Conservation (phyloP, 2,888 invertebrate species). For the Tiphia femorata region DNA sequence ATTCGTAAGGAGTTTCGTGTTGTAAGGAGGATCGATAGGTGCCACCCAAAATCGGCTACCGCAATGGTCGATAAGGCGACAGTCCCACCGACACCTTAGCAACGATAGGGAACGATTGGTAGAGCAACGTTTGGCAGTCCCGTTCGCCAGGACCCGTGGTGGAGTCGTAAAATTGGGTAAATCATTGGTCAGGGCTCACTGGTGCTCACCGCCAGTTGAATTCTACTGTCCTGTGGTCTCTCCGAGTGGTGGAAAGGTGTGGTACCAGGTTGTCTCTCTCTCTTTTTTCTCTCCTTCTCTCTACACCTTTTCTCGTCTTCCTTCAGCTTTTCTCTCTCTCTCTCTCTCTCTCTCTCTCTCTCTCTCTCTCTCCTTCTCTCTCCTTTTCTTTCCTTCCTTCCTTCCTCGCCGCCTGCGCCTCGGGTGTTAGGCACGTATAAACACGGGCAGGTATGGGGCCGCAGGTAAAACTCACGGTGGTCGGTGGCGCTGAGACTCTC, state of each 20-base stretch:
- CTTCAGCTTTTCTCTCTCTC: neutral
- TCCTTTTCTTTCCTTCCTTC: constrained; percentile 6
- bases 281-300: neutral
- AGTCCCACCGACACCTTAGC: too few species aligned
- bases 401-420: constrained; percentile 20
- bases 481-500: constrained; percentile 45
- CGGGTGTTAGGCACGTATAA: constrained; percentile 53
- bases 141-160: constrained; percentile 21
- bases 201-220: constrained; percentile 34
- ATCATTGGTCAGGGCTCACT: constrained; percentile 44
- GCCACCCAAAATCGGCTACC: too few species aligned
- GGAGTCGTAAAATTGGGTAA: constrained; percentile 44
- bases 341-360: neutral
- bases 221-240: constrained; percentile 22
- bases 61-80: too few species aligned
- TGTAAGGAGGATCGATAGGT: too few species aligned
- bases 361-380: neutral
- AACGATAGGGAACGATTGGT: constrained; percentile 24
- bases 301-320: neutral
- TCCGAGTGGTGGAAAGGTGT: constrained; percentile 52
- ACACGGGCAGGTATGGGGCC: constrained; percentile 53
- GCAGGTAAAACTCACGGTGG: constrained; percentile 51
- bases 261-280: constrained; percentile 30
- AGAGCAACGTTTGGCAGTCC: constrained; percentile 31
- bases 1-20: too few species aligned